These are phyloP conservation scores for Eucidaris tribuloides DNA, from an alignment of 35 echinoderm and acorn worm species.

Conservation along the genomic window DNA sequence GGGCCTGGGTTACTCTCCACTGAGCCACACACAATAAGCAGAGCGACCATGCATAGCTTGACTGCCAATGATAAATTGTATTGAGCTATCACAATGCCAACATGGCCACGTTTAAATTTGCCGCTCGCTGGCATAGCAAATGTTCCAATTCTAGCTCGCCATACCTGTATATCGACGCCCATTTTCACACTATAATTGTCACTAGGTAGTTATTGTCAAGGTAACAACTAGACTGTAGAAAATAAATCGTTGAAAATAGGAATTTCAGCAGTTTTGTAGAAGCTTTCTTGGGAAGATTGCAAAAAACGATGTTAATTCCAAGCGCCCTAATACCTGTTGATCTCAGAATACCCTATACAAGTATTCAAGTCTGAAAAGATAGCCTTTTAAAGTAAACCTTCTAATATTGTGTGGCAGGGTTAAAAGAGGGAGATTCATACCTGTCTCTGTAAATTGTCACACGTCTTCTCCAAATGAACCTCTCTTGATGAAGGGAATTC, in stretches of 20 bases:
- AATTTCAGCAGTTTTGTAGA: too few relatives aligned
- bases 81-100: neutral
- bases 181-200: too few relatives aligned
- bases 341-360: too few relatives aligned
- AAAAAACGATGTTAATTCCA: too few relatives aligned
- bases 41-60: neutral
- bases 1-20: neutral
- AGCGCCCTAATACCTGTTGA: too few relatives aligned
- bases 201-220: too few relatives aligned
- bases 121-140: neutral
- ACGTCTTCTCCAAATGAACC: constrained; percentile 52
- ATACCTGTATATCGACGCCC: neutral
- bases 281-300: too few relatives aligned
- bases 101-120: neutral
- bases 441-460: constrained; percentile 51
- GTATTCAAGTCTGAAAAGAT: too few relatives aligned
- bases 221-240: too few relatives aligned
- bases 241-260: too few relatives aligned
- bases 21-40: neutral
- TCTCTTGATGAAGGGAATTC: neutral
- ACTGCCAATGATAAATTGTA: neutral
- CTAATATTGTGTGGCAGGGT: neutral
- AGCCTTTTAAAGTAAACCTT: too few relatives aligned
- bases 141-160: neutral
- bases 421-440: neutral